These are phyloP conservation scores for Solea solea DNA, from an alignment of 2,113 vertebrate species.

Conservation along the genomic window DNA sequence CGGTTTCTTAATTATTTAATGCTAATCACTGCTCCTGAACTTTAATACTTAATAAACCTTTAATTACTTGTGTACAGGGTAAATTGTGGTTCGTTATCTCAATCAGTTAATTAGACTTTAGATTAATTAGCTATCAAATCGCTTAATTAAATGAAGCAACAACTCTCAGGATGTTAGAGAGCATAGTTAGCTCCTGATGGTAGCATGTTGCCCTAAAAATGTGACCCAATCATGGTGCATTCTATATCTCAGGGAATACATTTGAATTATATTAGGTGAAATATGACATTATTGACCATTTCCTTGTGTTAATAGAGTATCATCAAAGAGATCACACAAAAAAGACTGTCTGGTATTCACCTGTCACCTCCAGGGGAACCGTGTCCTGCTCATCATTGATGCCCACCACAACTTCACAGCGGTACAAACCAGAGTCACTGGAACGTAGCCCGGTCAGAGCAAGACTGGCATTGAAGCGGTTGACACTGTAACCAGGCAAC, in stretches of 20 bases:
- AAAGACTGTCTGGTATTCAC: slow-evolving; percentile 69
- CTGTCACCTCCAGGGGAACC: slow-evolving; percentile 91
- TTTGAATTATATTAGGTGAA: not conserved
- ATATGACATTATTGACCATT: not conserved
- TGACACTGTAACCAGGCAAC: slow-evolving; percentile 85
- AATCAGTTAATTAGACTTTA: not conserved
- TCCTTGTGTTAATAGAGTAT: not conserved
- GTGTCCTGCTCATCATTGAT: slow-evolving; percentile 95
- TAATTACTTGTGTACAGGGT: slow-evolving; percentile 1
- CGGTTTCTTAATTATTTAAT: not conserved
- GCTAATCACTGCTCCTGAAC: not conserved
- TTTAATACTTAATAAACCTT: slow-evolving; percentile 3
- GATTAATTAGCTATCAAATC: slow-evolving; percentile 2
- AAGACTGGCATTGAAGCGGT: slow-evolving; percentile 89
- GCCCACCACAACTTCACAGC: slow-evolving; percentile 93
- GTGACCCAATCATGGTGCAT: too few relatives aligned
- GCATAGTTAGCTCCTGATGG: not conserved
- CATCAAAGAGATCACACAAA: not conserved
- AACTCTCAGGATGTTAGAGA: not conserved
- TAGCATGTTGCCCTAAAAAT: not conserved
- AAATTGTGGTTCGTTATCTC: not conserved
- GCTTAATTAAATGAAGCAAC: not conserved
- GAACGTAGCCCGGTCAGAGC: slow-evolving; percentile 84
- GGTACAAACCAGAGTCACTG: slow-evolving; percentile 93
- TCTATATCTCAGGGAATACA: not conserved